Conservation (phyloP, 2,113 vertebrate genomes). For the Narcine bancroftii region DNA sequence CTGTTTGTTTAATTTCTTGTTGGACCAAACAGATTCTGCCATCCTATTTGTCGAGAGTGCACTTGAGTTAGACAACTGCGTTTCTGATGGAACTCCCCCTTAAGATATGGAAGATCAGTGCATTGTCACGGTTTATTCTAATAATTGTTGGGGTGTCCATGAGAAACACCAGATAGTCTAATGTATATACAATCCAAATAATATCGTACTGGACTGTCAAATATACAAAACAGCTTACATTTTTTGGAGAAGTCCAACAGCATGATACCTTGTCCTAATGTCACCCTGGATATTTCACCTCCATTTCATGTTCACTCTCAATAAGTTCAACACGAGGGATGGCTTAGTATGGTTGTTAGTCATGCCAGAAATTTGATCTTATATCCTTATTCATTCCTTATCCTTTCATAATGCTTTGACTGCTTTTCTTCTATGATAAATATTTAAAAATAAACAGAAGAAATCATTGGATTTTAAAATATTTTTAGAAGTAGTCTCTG, state of each 20-base stretch:
- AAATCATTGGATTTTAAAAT: neutral
- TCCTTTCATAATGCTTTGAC: neutral
- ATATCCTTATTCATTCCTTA: neutral
- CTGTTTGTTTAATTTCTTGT: neutral
- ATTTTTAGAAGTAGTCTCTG: neutral
- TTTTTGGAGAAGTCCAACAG: neutral
- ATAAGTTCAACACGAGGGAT: neutral
- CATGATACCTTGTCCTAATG: neutral
- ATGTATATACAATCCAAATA: constrained; percentile 1
- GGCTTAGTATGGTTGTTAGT: neutral
- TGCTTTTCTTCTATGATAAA: neutral
- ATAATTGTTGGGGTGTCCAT: neutral
- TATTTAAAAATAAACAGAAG: neutral
- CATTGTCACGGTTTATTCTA: neutral
- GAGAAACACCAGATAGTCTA: neutral
- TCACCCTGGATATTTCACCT: neutral
- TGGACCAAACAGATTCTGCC: neutral
- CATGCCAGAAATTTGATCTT: constrained; percentile 5
- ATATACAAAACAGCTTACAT: neutral
- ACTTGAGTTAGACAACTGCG: neutral
- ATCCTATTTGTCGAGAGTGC: neutral
- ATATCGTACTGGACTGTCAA: neutral
- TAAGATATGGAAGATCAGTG: neutral
- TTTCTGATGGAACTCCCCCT: neutral
- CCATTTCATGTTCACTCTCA: neutral